A percentile compares a stretch with the other conserved stretches of the same genome.
These are phyloP conservation scores for Peromyscus californicus DNA, from an alignment of 2,113 vertebrate species.

Conservation along the genomic window DNA sequence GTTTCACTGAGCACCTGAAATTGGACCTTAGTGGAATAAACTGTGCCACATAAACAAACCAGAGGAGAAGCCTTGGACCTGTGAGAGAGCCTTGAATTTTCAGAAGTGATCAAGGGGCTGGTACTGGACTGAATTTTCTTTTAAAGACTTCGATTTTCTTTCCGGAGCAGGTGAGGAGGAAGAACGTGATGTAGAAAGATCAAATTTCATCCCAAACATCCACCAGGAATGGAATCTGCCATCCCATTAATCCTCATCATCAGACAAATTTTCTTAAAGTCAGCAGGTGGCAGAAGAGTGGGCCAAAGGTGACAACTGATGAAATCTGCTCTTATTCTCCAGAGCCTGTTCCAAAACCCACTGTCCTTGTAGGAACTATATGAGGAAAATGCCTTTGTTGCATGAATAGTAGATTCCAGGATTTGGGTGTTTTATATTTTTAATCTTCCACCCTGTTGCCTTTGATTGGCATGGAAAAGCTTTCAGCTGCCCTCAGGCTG, in stretches of 20 bases:
- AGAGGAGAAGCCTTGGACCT: constrained; percentile 38
- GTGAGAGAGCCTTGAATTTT: background rate
- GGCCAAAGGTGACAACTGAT: constrained; percentile 84
- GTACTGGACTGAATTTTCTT: constrained; percentile 82
- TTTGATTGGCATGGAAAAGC: background rate
- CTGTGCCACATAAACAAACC: constrained; percentile 67
- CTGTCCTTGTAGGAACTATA: background rate
- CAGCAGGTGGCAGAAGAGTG: constrained; percentile 84
- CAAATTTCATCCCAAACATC: constrained; percentile 85
- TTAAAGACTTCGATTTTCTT: constrained; percentile 85
- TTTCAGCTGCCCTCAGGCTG: background rate
- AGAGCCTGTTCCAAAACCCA: constrained; percentile 73
- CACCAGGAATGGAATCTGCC: constrained; percentile 83
- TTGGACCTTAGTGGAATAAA: constrained; percentile 75
- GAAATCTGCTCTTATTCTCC: constrained; percentile 80
- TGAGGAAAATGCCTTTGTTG: constrained; percentile 24
- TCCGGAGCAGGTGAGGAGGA: constrained; percentile 87
- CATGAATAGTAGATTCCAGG: background rate
- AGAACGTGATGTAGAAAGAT: constrained; percentile 84
- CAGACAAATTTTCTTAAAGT: constrained; percentile 84
- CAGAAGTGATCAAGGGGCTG: background rate
- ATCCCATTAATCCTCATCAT: constrained; percentile 88
- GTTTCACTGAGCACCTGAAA: constrained; percentile 74
- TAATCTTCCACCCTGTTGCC: constrained; percentile 6
- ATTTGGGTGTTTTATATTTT: too few species aligned